Evolutionary conservation across 2,888 invertebrate species (phyloP), one percentile per base, ranked within the genome.

Genomic region (Hyppa rectilinea): DNA sequence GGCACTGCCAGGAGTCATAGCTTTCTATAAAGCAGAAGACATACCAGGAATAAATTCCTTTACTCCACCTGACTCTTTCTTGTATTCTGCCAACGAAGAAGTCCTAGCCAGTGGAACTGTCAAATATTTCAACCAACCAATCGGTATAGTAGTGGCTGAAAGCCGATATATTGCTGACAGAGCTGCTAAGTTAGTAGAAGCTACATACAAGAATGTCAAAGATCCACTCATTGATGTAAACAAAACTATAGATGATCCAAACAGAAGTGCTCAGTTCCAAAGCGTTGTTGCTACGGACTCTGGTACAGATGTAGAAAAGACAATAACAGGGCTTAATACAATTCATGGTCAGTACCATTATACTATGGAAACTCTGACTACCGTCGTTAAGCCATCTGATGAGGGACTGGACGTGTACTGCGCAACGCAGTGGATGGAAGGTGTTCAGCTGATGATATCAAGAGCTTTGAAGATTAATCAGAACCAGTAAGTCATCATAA

Each of bases 321-420:
- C 88, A 14, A 93, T 96, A 23, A 89, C 85, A 78, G 97, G 97
- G 0, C 92, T 87, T 1, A 94, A 96, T 62, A 91, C 95, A 52
- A 90, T 96, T 71, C 96, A 96, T 36, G 88, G 94, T 20, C 98
- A 98, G 86, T 97, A 97, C 86, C 98, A 98, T 88, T 97, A 96
- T 82, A 96, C 96, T 17, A 97, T 98, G 97, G 98, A 98, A 89
- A 96, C 97, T 0, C 96, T 97, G 62, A 95, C 94, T 2, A 97
- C 97, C 83, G 93, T 97, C 0, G 96, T 96, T 23, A 89, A 96
- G n/a, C 98, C 98, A 0, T 94, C 93, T 7, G 98, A 98, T 87
- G 97, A 97, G 87, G 97, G 97, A 2, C 89, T 97, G 78, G 96
- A 97, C 70, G 96, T 98, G 2, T 96, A 96, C 85, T 91, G 97